Evolutionary conservation across 1,140 invertebrate species (phyloP).

Genomic region (Dreissena rostriformis): DNA sequence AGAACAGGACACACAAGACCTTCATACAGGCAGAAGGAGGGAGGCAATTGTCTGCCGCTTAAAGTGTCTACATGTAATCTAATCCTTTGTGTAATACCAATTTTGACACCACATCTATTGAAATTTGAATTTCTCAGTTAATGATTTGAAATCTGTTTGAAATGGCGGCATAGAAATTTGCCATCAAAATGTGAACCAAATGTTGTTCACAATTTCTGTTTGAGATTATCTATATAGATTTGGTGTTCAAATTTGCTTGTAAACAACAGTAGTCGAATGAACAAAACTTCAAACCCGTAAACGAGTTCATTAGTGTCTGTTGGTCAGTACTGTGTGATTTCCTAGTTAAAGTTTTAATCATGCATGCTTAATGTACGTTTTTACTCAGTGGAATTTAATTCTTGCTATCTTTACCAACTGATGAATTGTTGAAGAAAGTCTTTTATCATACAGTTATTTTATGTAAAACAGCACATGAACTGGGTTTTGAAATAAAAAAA

Average conservation of each 20-base stretch:
- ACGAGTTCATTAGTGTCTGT: no score
- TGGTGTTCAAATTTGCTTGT: slow-evolving; percentile 29
- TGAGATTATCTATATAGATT: slow-evolving; percentile 8
- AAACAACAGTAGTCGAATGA: slow-evolving; percentile 18
- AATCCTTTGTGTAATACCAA: neutral
- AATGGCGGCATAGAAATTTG: neutral
- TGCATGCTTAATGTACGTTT: no score
- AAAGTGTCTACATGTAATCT: neutral
- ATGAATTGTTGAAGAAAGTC: no score
- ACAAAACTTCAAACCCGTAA: slow-evolving; percentile 4
- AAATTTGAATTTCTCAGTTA: neutral
- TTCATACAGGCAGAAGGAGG: neutral
- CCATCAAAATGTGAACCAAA: neutral
- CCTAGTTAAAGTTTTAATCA: no score
- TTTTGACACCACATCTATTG: slow-evolving; percentile 33
- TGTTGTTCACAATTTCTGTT: neutral
- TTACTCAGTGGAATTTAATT: no score
- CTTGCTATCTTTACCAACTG: no score
- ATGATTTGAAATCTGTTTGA: neutral
- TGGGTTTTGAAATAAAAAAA: no score
- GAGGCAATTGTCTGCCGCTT: slow-evolving; percentile 12
- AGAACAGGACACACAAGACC: neutral
- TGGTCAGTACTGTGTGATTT: no score
- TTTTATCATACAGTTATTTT: no score
- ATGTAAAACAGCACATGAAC: no score